phyloP scores from a whole-genome alignment of 2,888 invertebrate species.

The Agrochola lota region DNA sequence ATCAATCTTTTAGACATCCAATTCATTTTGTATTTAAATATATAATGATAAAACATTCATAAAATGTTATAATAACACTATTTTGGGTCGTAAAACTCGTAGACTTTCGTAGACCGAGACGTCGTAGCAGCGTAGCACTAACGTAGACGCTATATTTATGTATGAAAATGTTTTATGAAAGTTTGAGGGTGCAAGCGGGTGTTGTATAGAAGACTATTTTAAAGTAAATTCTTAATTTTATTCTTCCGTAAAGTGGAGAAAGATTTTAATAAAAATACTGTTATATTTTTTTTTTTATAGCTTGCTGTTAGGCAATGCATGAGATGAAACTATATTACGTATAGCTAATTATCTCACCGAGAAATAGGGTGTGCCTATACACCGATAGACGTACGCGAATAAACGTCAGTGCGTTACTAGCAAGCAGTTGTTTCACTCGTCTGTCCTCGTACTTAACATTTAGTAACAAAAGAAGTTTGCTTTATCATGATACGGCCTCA shows the following conservation, averaged over 20 bases:
- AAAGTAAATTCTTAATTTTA: constrained; percentile 38
- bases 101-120: constrained; percentile 21
- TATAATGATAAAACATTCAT: background rate
- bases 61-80: too few species aligned
- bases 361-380: too few species aligned
- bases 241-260: constrained; percentile 8
- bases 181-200: constrained; percentile 18
- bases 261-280: constrained; percentile 26
- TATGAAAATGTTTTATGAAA: too few species aligned
- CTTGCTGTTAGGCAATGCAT: background rate
- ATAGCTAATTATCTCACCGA: background rate
- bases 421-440: too few species aligned
- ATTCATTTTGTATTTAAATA: constrained; percentile 40
- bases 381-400: too few species aligned
- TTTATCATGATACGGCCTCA: too few species aligned
- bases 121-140: constrained; percentile 43
- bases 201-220: too few species aligned
- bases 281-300: background rate
- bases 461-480: background rate
- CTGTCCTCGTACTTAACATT: too few species aligned
- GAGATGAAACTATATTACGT: background rate
- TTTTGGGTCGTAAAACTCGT: constrained; percentile 6
- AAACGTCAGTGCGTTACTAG: too few species aligned
- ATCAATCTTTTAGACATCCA: constrained; percentile 51
- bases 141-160: constrained; percentile 43